Conservation (phyloP, 2,113 vertebrate genomes). For the Ptilonorhynchus violaceus region DNA sequence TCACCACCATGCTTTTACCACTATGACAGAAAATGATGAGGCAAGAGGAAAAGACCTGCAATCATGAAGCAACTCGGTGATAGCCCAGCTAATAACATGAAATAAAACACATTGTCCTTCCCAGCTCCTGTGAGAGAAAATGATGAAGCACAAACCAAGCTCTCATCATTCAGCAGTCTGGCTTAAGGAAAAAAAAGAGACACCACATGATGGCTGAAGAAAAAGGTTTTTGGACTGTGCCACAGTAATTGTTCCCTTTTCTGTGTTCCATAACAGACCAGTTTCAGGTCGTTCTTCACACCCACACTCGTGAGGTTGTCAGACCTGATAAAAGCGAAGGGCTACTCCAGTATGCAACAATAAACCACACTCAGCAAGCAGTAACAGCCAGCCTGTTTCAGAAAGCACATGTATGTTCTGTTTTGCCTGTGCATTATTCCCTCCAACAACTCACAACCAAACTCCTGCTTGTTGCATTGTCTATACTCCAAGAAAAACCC, state of each 20-base stretch:
- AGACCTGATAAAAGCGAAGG: slow-evolving; percentile 56
- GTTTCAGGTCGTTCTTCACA: slow-evolving; percentile 64
- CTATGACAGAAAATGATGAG: slow-evolving; percentile 56
- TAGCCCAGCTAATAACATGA: slow-evolving; percentile 58
- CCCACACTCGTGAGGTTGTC: slow-evolving; percentile 55
- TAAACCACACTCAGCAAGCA: slow-evolving; percentile 51
- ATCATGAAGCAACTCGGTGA: slow-evolving; percentile 37
- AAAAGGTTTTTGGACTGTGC: slow-evolving; percentile 60
- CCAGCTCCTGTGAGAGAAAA: slow-evolving; percentile 41
- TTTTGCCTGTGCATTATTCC: slow-evolving; percentile 17
- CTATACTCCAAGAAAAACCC: slow-evolving; percentile 1
- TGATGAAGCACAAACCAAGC: slow-evolving; percentile 38
- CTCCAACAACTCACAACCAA: slow-evolving; percentile 26
- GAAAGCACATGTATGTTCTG: slow-evolving; percentile 1
- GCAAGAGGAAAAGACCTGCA: slow-evolving; percentile 54
- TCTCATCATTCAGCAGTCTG: slow-evolving; percentile 54
- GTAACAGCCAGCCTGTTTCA: slow-evolving; percentile 11
- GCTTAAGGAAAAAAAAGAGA: slow-evolving; percentile 12
- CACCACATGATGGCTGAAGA: slow-evolving; percentile 13
- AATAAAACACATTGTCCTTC: slow-evolving; percentile 64
- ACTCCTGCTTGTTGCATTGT: slow-evolving; percentile 10
- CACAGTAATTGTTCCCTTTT: slow-evolving; percentile 63
- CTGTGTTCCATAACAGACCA: slow-evolving; percentile 50
- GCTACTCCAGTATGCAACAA: slow-evolving; percentile 39
- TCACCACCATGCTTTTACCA: slow-evolving; percentile 39